phyloP scores from a whole-genome alignment of 1,140 invertebrate genomes.

The Chymomyza costata region DNA sequence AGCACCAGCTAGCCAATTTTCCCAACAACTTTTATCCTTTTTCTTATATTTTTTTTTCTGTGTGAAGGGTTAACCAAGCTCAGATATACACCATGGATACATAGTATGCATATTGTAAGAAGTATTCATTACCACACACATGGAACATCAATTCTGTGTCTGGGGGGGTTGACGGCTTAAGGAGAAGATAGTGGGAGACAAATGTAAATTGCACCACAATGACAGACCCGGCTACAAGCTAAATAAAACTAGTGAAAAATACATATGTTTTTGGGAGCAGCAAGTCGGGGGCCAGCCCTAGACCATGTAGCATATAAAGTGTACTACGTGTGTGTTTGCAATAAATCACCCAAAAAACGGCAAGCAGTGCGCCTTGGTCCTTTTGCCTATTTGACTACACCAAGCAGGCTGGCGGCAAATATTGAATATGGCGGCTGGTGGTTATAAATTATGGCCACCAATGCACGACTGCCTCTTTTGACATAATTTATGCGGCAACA shows the following conservation, averaged over 20 bases:
- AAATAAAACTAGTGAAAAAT: slow-evolving; percentile 52
- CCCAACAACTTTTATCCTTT: too few species aligned
- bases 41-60: too few species aligned
- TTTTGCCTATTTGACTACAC: neutral
- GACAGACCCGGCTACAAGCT: slow-evolving; percentile 51
- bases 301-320: slow-evolving; percentile 19
- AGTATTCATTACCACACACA: slow-evolving; percentile 61
- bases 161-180: slow-evolving; percentile 18
- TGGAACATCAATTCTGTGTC: slow-evolving; percentile 55
- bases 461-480: slow-evolving; percentile 31
- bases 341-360: slow-evolving; percentile 48
- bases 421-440: slow-evolving; percentile 68
- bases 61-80: slow-evolving; percentile 12
- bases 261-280: too few species aligned
- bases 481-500: slow-evolving; percentile 49
- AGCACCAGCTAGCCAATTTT: too few species aligned
- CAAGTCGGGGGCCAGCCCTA: slow-evolving; percentile 4
- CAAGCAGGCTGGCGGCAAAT: slow-evolving; percentile 61
- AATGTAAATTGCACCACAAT: slow-evolving; percentile 57
- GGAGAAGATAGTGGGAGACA: too few species aligned
- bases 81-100: slow-evolving; percentile 28
- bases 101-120: slow-evolving; percentile 44
- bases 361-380: slow-evolving; percentile 16
- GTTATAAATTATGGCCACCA: slow-evolving; percentile 64
- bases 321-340: slow-evolving; percentile 23